phyloP scores from a whole-genome alignment of 2,888 invertebrate genomes.

The Cantharis rufa region DNA sequence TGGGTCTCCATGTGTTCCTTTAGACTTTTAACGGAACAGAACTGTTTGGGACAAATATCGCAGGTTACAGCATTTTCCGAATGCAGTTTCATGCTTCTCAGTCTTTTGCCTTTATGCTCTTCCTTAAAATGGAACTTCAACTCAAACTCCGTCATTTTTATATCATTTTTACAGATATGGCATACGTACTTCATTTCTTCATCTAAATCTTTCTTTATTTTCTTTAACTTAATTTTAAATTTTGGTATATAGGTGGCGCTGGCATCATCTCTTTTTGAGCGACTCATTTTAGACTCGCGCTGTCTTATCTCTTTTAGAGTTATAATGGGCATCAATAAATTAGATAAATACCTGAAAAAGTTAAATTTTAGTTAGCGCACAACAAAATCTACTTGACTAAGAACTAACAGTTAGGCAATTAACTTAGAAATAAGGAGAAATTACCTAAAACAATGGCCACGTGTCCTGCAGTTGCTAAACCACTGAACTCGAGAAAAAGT shows the following conservation, averaged over 20 bases:
- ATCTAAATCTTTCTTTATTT: not conserved
- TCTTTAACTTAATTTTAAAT: not conserved
- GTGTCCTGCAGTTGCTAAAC: not conserved
- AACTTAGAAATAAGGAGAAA: not conserved
- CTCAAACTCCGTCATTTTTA: conserved; percentile 40
- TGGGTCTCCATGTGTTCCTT: conserved; percentile 53
- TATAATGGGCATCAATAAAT: not conserved
- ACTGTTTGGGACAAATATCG: conserved; percentile 51
- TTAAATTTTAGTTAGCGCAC: not conserved
- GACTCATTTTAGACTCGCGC: not conserved
- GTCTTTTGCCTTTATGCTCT: conserved; percentile 32
- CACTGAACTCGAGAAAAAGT: not conserved
- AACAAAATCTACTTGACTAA: not conserved
- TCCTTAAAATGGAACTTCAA: conserved; percentile 43
- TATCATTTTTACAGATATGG: conserved; percentile 46
- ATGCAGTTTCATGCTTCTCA: conserved; percentile 16
- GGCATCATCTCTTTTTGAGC: not conserved
- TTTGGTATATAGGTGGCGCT: not conserved
- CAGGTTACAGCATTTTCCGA: conserved; percentile 39
- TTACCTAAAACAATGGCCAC: not conserved
- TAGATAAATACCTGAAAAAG: not conserved
- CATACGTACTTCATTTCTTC: conserved; percentile 33
- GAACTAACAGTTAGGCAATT: not conserved
- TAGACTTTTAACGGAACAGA: conserved; percentile 45
- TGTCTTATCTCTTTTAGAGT: not conserved